phyloP scores from a whole-genome alignment of 2,888 invertebrate species.

The Monochamus alternatus region DNA sequence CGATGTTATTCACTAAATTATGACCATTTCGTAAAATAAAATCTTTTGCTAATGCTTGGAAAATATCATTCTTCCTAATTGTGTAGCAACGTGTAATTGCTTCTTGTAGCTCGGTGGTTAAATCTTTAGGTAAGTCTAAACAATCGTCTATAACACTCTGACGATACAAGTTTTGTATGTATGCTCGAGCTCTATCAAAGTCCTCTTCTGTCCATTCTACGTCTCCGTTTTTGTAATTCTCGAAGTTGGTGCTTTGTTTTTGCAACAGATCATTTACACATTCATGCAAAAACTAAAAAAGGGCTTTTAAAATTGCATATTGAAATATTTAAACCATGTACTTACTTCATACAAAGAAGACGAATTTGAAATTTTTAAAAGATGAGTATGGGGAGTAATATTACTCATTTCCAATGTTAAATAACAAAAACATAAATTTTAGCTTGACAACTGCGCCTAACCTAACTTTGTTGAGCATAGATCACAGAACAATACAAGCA shows the following conservation, averaged over 20 bases:
- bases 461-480: too few relatives aligned
- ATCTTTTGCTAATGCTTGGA: slow-evolving; percentile 60
- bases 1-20: slow-evolving; percentile 70
- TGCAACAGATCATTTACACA: slow-evolving; percentile 66
- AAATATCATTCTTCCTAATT: slow-evolving; percentile 65
- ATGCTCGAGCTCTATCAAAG: slow-evolving; percentile 57
- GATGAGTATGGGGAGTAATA: slow-evolving; percentile 7
- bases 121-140: slow-evolving; percentile 52
- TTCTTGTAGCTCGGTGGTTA: slow-evolving; percentile 52
- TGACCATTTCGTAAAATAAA: slow-evolving; percentile 64
- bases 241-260: slow-evolving; percentile 56
- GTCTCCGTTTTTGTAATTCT: slow-evolving; percentile 61
- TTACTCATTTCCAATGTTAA: background rate
- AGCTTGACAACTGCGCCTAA: too few relatives aligned
- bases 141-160: slow-evolving; percentile 58
- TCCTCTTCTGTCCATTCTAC: slow-evolving; percentile 67
- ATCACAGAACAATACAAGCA: too few relatives aligned
- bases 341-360: slow-evolving; percentile 51
- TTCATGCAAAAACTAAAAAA: slow-evolving; percentile 67
- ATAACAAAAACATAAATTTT: too few relatives aligned
- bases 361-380: slow-evolving; percentile 55
- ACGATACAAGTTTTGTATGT: slow-evolving; percentile 63
- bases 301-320: slow-evolving; percentile 2
- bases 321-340: background rate
- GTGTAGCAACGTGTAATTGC: slow-evolving; percentile 61